Base-by-base conservation (phyloP, 2,797 vertebrate genomes). In the Periophthalmus magnuspinnatus region DNA sequence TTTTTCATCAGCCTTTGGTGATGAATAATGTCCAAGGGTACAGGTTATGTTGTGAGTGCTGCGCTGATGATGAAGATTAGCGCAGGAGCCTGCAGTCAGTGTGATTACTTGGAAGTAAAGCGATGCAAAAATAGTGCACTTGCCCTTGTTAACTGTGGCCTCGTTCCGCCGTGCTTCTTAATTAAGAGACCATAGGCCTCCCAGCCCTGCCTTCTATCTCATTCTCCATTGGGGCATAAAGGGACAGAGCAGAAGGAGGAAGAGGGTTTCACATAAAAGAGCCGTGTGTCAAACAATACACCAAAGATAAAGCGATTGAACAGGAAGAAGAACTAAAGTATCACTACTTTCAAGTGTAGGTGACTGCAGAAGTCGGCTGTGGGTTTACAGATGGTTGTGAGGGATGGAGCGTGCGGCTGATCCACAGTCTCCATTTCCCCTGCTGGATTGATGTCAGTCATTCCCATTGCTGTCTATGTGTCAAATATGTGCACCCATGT, bases 91-190 rank as follows among this genome's bases (percentile, higher is more conserved):
- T 72, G 55, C 69, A 70, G 76, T 74, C 71, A 80, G 6, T 64
- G 32, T 13, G 5, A 38, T 55, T 84, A 73, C 74, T 83, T 74
- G 69, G 52, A 73, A 78, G 65, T 71, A 74, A 84, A 79, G 62
- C 65, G 60, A 68, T 77, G 67, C 50, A 60, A 81, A 75, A 66
- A 72, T n/a, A 79, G 57, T 64, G 71, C 75, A 81, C 65, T 79
- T 79, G 80, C 78, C 84, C 85, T 89, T 86, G 85, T 89, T 90
- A 90, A 84, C 86, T 62, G 79, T 89, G 81, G 85, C 88, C 88
- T 87, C 81, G 84, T 91, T 93, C 88, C 77, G 78, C 84, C 81
- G 86, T 90, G 87, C 85, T 88, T 90, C 84, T 91, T 93, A 93
- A 93, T 93, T 92, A 94, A 93, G 86, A 89, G 86, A 84, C 87